Base-by-base conservation (phyloP, 2,113 vertebrate genomes). In the Sapajus apella region DNA sequence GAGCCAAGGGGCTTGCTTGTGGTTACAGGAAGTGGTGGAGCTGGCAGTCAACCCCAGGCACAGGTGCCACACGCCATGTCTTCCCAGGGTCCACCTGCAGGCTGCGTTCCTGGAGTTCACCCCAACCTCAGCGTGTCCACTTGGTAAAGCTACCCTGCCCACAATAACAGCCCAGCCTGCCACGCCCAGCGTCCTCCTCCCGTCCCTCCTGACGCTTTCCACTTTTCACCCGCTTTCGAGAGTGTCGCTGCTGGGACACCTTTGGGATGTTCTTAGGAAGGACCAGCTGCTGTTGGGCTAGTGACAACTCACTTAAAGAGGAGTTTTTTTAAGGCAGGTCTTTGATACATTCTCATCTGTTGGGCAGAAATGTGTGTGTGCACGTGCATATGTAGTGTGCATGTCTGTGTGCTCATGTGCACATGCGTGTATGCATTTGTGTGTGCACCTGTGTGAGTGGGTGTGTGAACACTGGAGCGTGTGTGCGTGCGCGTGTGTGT, bases 401-500 rank as follows among this genome's bases (percentile, higher is more conserved):
- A 30, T 35, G 8, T 56, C 1, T 45, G 7, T 43, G 12, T 37
- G 43, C 17, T 4, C 5, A 17, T 21, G 23, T 20, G 23, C n/a
- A 23, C 7, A 8, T 12, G 6, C 12, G 47, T 37, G 11, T 23
- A 13, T 61, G 27, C 43, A 14, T 30, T 16, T 43, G 3, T 11
- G 47, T 32, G 17, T 25, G 8, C 21, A 6, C 1, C 14, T 20
- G 45, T 43, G n/a, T 40, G 14, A 2, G 23, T 68, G n/a, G 6
- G 9, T 43, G 52, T 3, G 1, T 37, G 55, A n/a, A 20, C 8
- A 12, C 75, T 77, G 27, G 43, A 45, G 43, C 14, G 8, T 0
- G 23, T 0, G 13, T 37, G 9, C 37, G 43, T 43, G 43, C 61
- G 9, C 3, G 56, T n/a, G 35, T 5, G 27, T 18, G 12, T 0